phyloP scores from a whole-genome alignment of 2,888 invertebrate species.

The Ypsolopha sequella region DNA sequence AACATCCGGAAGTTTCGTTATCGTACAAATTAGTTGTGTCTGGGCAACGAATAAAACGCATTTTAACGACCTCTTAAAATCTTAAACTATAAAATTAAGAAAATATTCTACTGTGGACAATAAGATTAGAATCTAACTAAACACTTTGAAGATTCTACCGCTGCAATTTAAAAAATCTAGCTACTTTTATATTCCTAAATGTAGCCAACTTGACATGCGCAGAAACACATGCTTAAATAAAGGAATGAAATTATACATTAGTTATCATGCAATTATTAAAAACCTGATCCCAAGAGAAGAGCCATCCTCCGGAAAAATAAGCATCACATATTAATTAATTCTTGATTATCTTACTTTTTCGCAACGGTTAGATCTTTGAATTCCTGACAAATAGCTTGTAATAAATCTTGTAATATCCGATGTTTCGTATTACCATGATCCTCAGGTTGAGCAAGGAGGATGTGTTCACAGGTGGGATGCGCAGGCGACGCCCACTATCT shows the following conservation, averaged over 20 bases:
- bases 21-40: background rate
- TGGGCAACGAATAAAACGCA: background rate
- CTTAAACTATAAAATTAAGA: background rate
- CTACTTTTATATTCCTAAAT: background rate
- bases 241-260: slow-evolving; percentile 5
- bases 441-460: slow-evolving; percentile 34
- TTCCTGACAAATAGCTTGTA: slow-evolving; percentile 1
- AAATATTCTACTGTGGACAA: background rate
- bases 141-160: background rate
- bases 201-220: background rate
- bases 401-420: slow-evolving; percentile 3
- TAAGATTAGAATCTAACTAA: background rate
- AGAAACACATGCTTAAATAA: background rate
- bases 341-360: background rate
- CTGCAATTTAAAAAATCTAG: background rate
- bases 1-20: slow-evolving; percentile 16
- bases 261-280: slow-evolving; percentile 38
- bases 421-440: background rate
- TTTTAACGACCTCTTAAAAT: background rate
- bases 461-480: slow-evolving; percentile 54
- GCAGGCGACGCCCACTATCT: slow-evolving; percentile 57
- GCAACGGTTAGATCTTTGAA: background rate
- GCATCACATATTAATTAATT: slow-evolving; percentile 4
- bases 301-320: slow-evolving; percentile 50
- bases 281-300: slow-evolving; percentile 46